These are phyloP conservation scores for Ceryle rudis DNA, from an alignment of 2,797 vertebrate species.

Conservation along the genomic window DNA sequence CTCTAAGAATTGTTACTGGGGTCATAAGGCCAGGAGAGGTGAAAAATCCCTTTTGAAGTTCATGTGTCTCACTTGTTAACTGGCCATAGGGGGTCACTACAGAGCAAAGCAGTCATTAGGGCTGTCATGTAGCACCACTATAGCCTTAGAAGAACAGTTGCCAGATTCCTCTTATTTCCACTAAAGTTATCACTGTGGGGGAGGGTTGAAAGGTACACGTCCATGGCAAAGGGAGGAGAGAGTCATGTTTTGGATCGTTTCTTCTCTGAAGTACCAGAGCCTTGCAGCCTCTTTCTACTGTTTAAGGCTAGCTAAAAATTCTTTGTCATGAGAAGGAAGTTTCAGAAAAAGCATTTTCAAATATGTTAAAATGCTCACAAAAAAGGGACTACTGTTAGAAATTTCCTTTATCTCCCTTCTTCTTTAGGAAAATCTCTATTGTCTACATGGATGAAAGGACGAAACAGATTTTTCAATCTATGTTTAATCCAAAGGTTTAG, in stretches of 20 bases:
- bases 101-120: background rate
- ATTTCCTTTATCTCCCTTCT: background rate
- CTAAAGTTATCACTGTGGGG: background rate
- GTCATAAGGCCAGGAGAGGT: background rate
- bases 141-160: background rate
- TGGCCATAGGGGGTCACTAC: slow-evolving; percentile 47
- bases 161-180: background rate
- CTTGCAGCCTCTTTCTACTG: background rate
- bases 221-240: background rate
- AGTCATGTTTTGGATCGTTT: background rate
- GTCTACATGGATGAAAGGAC: background rate
- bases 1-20: background rate
- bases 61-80: background rate
- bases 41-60: background rate
- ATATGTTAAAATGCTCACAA: background rate
- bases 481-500: background rate
- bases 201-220: background rate
- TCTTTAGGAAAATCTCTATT: background rate
- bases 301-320: background rate
- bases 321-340: background rate
- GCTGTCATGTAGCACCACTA: background rate
- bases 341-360: background rate
- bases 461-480: background rate
- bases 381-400: background rate
- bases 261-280: background rate